Evolutionary conservation across 2,113 vertebrate genomes (phyloP), one percentile per base, ranked within the genome.

Genomic region (Apus apus): DNA sequence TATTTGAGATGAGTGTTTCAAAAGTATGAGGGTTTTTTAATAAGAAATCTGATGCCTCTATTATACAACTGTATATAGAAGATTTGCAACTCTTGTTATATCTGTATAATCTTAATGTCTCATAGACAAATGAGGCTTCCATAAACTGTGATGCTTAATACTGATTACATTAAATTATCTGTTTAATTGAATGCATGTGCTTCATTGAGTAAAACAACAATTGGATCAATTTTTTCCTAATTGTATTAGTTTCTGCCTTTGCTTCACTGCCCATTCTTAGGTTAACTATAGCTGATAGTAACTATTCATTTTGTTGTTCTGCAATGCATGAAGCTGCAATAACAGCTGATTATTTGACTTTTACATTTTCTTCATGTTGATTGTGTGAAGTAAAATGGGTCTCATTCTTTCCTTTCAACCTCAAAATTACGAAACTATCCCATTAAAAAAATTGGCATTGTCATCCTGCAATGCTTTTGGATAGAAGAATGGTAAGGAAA

Each of bases 151-250:
- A 75, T 85, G 36, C 40, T 91, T 78, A 60, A 40, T 58, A 65
- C 27, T 73, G 32, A 87, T 91, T 76, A 57, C 54, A 64, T 90
- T 88, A 90, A 92, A 94, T 92, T 88, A 91, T 77, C 60, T 82
- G 48, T 91, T 94, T 83, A 93, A 90, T 70, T 93, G 58, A 90
- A 85, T 70, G 29, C 17, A 88, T 95, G 96, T 79, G 6, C 67
- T 60, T 86, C 54, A n/a, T 76, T 90, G 50, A 83, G 36, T 80
- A 90, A 79, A 95, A 80, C 9, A 43, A 54, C 7, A 79, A 68
- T 50, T 58, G 20, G 77, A 21, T 84, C 64, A 65, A 4, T 87
- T 57, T 87, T 89, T 90, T 82, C 57, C 53, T 76, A 77, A 73
- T 73, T 76, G 34, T 66, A 54, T 85, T 90, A 62, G n/a, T 70